These are phyloP conservation scores for Solea senegalensis DNA, from an alignment of 2,113 vertebrate species.

Conservation along the genomic window DNA sequence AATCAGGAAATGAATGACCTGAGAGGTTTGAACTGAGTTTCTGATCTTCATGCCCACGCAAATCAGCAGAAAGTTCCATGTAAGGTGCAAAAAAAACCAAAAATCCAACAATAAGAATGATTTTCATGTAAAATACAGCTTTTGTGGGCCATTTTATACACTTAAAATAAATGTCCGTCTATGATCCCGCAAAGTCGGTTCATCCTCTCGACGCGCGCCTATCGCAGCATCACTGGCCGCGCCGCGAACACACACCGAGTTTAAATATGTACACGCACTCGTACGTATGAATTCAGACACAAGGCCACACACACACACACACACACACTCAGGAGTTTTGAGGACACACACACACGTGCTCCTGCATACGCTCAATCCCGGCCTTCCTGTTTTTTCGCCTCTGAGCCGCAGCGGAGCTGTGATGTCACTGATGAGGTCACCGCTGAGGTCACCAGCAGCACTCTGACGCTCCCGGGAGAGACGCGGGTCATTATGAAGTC, in stretches of 20 bases:
- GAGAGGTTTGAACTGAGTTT: too few species aligned
- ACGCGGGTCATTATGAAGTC: slow-evolving; percentile 65
- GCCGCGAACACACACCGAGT: background rate
- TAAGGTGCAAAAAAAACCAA: too few species aligned
- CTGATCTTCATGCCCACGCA: too few species aligned
- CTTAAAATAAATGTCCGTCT: too few species aligned
- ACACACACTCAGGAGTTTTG: slow-evolving; percentile 49
- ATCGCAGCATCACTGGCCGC: too few species aligned
- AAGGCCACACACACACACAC: slow-evolving; percentile 58
- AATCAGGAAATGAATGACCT: too few species aligned
- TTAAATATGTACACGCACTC: slow-evolving; percentile 34
- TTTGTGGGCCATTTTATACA: too few species aligned
- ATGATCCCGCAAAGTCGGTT: too few species aligned
- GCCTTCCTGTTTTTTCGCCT: slow-evolving; percentile 71
- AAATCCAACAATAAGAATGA: too few species aligned
- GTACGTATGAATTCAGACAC: slow-evolving; percentile 17
- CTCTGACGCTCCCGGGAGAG: slow-evolving; percentile 54
- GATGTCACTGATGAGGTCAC: slow-evolving; percentile 81
- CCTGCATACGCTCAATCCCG: slow-evolving; percentile 54
- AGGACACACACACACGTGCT: slow-evolving; percentile 30
- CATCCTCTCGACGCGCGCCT: too few species aligned
- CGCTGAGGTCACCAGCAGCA: slow-evolving; percentile 71
- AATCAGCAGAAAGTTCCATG: too few species aligned
- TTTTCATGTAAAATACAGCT: too few species aligned
- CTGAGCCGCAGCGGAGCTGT: slow-evolving; percentile 47